Conservation (phyloP, 2,888 invertebrate genomes). For the Drosophila antonietae region DNA sequence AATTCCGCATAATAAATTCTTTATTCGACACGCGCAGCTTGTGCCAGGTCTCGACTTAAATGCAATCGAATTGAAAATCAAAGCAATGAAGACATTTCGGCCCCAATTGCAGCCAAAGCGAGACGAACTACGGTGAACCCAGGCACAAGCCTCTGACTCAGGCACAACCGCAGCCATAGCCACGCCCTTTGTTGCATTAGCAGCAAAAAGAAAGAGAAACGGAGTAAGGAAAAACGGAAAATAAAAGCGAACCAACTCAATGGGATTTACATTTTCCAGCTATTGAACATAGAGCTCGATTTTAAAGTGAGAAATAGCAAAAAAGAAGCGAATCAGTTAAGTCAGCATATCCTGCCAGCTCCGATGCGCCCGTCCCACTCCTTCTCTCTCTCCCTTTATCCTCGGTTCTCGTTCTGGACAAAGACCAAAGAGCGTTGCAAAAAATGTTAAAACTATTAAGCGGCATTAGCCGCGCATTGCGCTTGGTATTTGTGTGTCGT, state of each 20-base stretch:
- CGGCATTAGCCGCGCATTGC: constrained; percentile 75
- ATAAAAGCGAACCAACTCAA: constrained; percentile 57
- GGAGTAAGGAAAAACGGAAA: constrained; percentile 23
- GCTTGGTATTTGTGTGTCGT: constrained; percentile 72
- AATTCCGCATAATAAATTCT: constrained; percentile 33
- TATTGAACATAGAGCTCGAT: constrained; percentile 65
- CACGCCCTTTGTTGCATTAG: constrained; percentile 68
- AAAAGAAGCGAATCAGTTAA: constrained; percentile 69
- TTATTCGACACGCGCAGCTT: constrained; percentile 47
- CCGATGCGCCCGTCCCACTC: background rate
- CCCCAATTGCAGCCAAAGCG: constrained; percentile 57
- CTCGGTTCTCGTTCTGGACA: constrained; percentile 28
- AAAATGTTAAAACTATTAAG: constrained; percentile 79
- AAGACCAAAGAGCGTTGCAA: constrained; percentile 54
- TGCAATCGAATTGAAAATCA: constrained; percentile 75
- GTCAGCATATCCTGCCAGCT: constrained; percentile 66
- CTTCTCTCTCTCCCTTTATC: background rate
- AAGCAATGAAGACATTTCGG: constrained; percentile 70
- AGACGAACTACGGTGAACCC: constrained; percentile 41
- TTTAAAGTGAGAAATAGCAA: constrained; percentile 48
- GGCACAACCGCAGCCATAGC: constrained; percentile 21
- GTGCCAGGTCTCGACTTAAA: constrained; percentile 59
- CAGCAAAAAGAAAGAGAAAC: constrained; percentile 24
- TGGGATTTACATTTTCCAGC: constrained; percentile 79
- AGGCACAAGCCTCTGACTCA: constrained; percentile 13